Base-by-base conservation (phyloP, 1,140 invertebrate genomes). In the Anthonomus grandis region DNA sequence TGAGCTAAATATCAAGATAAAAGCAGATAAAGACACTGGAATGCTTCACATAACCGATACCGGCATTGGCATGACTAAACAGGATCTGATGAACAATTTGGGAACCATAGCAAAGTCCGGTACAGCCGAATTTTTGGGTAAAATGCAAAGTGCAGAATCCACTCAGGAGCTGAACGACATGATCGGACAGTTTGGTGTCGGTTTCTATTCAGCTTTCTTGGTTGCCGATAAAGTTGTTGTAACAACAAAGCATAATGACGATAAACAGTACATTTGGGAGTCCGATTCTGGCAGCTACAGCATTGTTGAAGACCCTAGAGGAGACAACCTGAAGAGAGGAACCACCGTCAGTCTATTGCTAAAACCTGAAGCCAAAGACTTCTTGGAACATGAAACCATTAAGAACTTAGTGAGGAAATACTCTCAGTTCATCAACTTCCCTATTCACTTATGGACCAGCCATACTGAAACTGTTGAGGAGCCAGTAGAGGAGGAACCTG, bases 61-160 rank as follows among this genome's bases (percentile, higher is more conserved):
- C 19, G 97, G 97, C 70, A 88, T 99, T 64, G 97, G 95, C 60
- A 99, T 99, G 97, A 98, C 95, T 0, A 91, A 93, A 69, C 76
- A 86, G 54, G 97, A 99, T 72, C 77, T 99, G 3, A 83, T 98
- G 22, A 94, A 91, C 59, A 99, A 99, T 78, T 79, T 99, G 34
- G 97, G 97, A 62, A 99, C 97, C 15, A 99, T 99, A 63, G 97
- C 97, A 13, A 99, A 98, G 74, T 99, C 97, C 9, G 97, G 97
- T 55, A 99, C 97, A 0, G 94, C 94, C 4, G 97, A 99, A 74
- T 99, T 99, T 77, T 79, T 99, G 18, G 84, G 86, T 13, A 97
- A 97, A 76, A 87, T 98, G 80, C 88, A 93, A 69, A 91, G 94
- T 46, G 76, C 78, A 2, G 74, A 78, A 5, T 67, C 74, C 2